Evolutionary conservation across 2,888 invertebrate genomes (phyloP).

Genomic region (Amiota communis): DNA sequence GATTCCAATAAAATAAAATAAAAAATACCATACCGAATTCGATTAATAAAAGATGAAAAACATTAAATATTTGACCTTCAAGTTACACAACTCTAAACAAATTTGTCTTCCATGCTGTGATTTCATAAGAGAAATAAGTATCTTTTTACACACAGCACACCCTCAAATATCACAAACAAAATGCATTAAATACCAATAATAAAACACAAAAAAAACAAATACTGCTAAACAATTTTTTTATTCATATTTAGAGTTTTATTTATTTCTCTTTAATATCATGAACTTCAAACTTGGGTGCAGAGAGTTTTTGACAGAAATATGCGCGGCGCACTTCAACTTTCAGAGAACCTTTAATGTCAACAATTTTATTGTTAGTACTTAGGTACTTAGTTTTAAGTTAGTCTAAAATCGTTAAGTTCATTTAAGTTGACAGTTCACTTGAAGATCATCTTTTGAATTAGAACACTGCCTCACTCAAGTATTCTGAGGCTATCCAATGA

Average conservation of each 20-base stretch:
- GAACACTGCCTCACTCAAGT: no score
- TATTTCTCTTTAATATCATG: conserved; percentile 4
- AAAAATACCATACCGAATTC: no score
- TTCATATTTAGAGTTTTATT: background rate
- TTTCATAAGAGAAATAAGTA: background rate
- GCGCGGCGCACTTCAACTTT: background rate
- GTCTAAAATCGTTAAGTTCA: no score
- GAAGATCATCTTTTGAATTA: no score
- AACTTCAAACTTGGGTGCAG: conserved; percentile 11
- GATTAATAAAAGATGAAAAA: no score
- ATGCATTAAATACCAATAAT: conserved; percentile 16
- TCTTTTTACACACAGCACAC: conserved; percentile 5
- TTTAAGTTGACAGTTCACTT: no score
- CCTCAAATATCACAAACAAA: background rate
- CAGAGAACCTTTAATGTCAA: background rate
- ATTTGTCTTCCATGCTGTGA: background rate
- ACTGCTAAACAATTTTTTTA: conserved; percentile 1
- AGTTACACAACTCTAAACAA: conserved; percentile 5
- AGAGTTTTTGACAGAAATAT: background rate
- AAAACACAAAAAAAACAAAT: no score
- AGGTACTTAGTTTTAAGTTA: no score
- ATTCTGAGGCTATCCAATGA: conserved; percentile 40
- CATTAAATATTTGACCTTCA: conserved; percentile 13
- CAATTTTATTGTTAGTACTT: no score
- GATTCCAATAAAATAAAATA: no score